Evolutionary conservation across 2,888 invertebrate species (phyloP).

Genomic region (Caenorhabditis sulstoni): DNA sequence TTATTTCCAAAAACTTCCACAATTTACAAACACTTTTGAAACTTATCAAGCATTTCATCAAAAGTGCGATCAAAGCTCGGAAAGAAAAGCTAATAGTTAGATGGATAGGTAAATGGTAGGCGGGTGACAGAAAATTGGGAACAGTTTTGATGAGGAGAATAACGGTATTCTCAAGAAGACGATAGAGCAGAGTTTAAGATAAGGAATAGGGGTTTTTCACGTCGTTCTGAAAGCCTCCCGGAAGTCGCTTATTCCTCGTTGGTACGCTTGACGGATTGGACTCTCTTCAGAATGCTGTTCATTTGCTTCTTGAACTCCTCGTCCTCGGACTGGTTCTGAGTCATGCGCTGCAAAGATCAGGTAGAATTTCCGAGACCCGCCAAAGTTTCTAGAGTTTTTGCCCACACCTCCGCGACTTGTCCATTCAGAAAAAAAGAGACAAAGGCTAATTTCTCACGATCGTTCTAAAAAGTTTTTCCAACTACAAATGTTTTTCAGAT

Average conservation of each 20-base stretch:
- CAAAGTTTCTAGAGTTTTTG: no score
- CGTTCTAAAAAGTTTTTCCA: slow-evolving; percentile 3
- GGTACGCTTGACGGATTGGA: slow-evolving; percentile 65
- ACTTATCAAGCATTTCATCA: slow-evolving; percentile 24
- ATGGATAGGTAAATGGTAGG: not conserved
- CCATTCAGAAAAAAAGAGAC: no score
- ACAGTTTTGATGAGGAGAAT: no score
- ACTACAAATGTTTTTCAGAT: no score
- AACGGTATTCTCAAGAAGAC: not conserved
- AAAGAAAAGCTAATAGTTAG: slow-evolving; percentile 45
- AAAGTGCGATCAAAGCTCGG: slow-evolving; percentile 38
- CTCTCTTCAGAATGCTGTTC: slow-evolving; percentile 69
- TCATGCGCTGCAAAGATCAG: slow-evolving; percentile 57
- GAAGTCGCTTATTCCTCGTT: slow-evolving; percentile 21
- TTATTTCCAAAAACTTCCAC: slow-evolving; percentile 40
- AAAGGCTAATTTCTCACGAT: not conserved
- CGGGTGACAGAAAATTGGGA: no score
- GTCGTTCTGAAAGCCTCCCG: slow-evolving; percentile 13
- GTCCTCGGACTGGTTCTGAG: slow-evolving; percentile 75
- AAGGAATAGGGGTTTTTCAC: slow-evolving; percentile 13
- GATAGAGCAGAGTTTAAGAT: not conserved
- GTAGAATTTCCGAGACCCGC: no score
- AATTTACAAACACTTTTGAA: slow-evolving; percentile 22
- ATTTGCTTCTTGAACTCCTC: slow-evolving; percentile 79
- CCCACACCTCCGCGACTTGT: no score